Evolutionary conservation across 2,888 invertebrate genomes (phyloP), one percentile per base, ranked within the genome.

Genomic region (Dione vanillae): DNA sequence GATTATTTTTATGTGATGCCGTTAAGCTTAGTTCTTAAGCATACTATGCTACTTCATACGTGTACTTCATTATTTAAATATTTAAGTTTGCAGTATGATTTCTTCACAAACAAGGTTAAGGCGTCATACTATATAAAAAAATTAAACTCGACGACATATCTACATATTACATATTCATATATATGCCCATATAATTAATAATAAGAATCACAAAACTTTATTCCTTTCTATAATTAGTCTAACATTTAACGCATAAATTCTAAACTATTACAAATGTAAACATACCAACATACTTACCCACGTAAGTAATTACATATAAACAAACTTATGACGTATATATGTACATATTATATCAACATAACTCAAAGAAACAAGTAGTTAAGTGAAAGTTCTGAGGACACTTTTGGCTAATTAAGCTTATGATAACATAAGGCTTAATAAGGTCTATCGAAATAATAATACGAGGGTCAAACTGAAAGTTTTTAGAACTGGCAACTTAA

Each of bases 361-460:
- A 61, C 27, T 45, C 43, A 45, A 61, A 61, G 59, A 43, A 37
- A 61, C 27, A 27, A n/a, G 12, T 49, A 47, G 27, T 16, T 40
- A 7, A 12, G 14, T 11, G 14, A 51, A 64, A 64, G 35, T 64
- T 64, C 16, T 12, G 35, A 19, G 49, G 16, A 49, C 20, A 49
- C 47, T 37, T 14, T 37, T 14, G 37, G 7, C 19, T 64, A 51
- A 51, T 64, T 64, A 51, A 37, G 37, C 64, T 27, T 27, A 3
- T 27, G 27, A 27, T 5, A 27, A 27, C 5, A 27, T 27, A 27
- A 27, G 2, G 27, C 5, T 27, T 5, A 2, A 3, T 27, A 27
- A 27, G 27, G 27, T 5, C 27, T 27, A n/a, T 27, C 27, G 5
- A 3, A 27, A 27, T 27, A 27, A 27, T 27, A 27, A 27, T 27